Percentiles rank a stretch among this genome's conserved stretches.
Evolutionary conservation across 1,140 invertebrate genomes (phyloP).

Genomic region (Nasonia vitripennis): DNA sequence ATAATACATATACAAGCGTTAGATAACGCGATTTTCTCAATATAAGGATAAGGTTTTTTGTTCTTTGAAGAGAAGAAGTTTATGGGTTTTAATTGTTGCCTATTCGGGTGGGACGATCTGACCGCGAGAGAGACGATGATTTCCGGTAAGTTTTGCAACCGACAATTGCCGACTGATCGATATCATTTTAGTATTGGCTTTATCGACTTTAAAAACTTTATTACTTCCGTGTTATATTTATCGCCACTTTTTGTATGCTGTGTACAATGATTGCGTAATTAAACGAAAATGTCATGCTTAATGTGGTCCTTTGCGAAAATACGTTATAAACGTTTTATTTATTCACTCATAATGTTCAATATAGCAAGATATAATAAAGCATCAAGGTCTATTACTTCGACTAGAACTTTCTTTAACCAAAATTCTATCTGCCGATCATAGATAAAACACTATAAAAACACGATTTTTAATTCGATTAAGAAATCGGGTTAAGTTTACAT

Average conservation of each 20-base stretch:
- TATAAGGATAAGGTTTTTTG: background rate
- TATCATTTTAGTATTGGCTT: background rate
- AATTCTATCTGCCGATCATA: no score
- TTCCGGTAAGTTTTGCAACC: background rate
- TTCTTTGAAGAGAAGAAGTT: background rate
- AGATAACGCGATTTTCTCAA: background rate
- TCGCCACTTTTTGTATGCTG: background rate
- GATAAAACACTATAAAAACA: no score
- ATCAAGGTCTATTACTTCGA: no score
- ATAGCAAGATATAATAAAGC: no score
- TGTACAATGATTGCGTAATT: no score
- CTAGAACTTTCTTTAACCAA: no score
- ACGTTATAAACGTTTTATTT: no score
- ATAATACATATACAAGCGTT: background rate
- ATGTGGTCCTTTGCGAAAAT: no score
- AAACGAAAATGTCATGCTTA: no score
- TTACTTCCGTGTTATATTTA: background rate
- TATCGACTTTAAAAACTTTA: background rate
- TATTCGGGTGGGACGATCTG: background rate
- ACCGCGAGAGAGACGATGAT: background rate
- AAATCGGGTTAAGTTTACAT: no score
- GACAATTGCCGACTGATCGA: background rate
- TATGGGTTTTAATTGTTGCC: background rate
- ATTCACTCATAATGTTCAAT: no score
- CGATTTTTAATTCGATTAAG: no score